Conservation (phyloP, 2,797 vertebrate species). For the Gouania willdenowi region DNA sequence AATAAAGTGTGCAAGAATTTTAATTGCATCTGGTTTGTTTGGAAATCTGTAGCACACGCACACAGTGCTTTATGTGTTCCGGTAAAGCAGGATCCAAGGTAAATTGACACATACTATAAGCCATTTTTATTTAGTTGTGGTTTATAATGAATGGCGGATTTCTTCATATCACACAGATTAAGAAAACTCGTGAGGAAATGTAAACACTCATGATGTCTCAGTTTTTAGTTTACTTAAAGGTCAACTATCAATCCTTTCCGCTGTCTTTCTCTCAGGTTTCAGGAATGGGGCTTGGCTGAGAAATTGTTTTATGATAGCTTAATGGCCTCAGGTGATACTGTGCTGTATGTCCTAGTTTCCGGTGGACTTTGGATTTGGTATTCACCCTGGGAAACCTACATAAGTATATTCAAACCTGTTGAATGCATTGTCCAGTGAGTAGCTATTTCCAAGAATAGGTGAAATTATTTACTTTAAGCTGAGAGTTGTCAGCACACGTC, state of each 20-base stretch:
- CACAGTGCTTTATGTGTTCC: slow-evolving; percentile 4
- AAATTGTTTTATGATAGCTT: slow-evolving; percentile 17
- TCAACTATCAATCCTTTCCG: slow-evolving; percentile 41
- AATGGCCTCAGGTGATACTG: slow-evolving; percentile 9
- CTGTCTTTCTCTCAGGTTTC: slow-evolving; percentile 24
- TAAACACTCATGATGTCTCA: slow-evolving; percentile 4
- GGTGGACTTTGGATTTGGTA: slow-evolving; percentile 11
- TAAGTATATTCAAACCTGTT: not conserved
- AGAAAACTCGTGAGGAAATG: not conserved
- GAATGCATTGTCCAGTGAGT: not conserved
- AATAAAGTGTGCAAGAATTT: slow-evolving; percentile 41
- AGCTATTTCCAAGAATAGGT: not conserved
- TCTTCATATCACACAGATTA: slow-evolving; percentile 2
- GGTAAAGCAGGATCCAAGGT: slow-evolving; percentile 2
- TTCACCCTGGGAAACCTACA: not conserved
- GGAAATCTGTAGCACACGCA: slow-evolving; percentile 1
- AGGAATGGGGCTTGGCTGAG: slow-evolving; percentile 29
- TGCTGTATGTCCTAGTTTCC: slow-evolving; percentile 2
- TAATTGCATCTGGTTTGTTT: slow-evolving; percentile 31
- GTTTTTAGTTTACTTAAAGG: slow-evolving; percentile 38
- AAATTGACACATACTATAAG: not conserved
- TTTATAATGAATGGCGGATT: slow-evolving; percentile 12
- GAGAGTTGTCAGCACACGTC: not conserved
- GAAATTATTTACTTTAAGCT: not conserved
- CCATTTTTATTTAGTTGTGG: slow-evolving; percentile 35